Conservation (phyloP, 2,888 invertebrate species). For the Aphelenchoides bicaudatus region DNA sequence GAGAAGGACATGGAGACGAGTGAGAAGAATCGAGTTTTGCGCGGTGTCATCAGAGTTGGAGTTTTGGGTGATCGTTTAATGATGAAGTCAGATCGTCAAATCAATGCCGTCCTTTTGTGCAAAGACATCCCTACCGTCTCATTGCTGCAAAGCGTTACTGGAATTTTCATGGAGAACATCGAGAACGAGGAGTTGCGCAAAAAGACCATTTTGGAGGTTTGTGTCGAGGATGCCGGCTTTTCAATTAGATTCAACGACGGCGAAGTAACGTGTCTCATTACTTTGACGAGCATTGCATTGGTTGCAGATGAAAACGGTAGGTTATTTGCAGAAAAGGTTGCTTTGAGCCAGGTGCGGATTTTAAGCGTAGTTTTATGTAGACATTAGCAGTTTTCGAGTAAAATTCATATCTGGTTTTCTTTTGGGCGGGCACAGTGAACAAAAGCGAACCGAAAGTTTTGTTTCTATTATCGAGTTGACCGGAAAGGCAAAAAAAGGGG, state of each 20-base stretch:
- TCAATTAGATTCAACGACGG: constrained; percentile 4
- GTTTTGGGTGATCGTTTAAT: constrained; percentile 83
- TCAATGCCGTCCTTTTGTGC: constrained; percentile 88
- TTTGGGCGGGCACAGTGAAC: too few species aligned
- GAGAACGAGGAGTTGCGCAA: not conserved
- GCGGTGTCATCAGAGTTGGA: constrained; percentile 94
- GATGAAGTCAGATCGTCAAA: constrained; percentile 75
- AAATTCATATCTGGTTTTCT: too few species aligned
- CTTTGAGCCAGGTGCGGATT: too few species aligned
- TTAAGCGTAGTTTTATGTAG: too few species aligned
- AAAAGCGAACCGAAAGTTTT: too few species aligned
- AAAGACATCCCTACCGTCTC: constrained; percentile 84
- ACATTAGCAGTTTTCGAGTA: too few species aligned
- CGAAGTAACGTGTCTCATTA: not conserved
- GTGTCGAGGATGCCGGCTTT: constrained; percentile 9
- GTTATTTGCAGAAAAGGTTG: constrained; percentile 8
- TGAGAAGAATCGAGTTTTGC: constrained; percentile 59
- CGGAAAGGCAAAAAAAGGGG: not conserved
- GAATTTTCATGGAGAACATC: constrained; percentile 9
- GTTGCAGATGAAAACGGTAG: not conserved
- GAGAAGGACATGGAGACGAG: constrained; percentile 15
- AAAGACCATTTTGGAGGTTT: constrained; percentile 6
- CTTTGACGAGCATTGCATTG: not conserved
- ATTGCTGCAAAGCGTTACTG: constrained; percentile 76
- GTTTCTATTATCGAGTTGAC: too few species aligned